Percentiles rank a stretch among this genome's conserved stretches.
phyloP scores from a whole-genome alignment of 2,113 vertebrate species.

The Plotosus lineatus region DNA sequence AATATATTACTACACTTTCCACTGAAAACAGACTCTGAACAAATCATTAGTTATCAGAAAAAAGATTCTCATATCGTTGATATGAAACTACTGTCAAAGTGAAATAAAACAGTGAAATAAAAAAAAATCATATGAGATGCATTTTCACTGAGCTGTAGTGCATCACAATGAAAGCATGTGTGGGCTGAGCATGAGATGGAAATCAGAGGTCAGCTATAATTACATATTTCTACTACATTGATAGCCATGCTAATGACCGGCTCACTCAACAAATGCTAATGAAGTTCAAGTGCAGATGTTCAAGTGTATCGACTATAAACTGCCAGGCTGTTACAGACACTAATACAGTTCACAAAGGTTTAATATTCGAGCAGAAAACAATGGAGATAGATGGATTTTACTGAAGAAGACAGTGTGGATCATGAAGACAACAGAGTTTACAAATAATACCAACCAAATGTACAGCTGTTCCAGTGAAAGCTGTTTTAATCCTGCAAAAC shows the following conservation, averaged over 20 bases:
- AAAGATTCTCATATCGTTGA: not conserved
- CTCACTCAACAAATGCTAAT: conserved; percentile 33
- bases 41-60: conserved; percentile 4
- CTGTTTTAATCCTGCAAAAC: not conserved
- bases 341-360: not conserved
- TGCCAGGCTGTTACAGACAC: conserved; percentile 29
- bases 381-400: not conserved
- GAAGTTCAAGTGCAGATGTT: conserved; percentile 42
- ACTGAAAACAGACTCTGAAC: conserved; percentile 5
- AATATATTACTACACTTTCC: conserved; percentile 8
- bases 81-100: not conserved
- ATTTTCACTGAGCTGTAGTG: conserved; percentile 2
- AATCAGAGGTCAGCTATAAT: conserved; percentile 44
- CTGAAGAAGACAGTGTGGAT: not conserved
- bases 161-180: conserved; percentile 4
- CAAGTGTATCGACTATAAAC: conserved; percentile 17
- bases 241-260: conserved; percentile 33
- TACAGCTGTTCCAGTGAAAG: not conserved
- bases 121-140: conserved; percentile 1
- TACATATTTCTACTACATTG: conserved; percentile 38
- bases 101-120: not conserved
- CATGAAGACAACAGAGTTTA: conserved; percentile 2
- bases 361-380: not conserved
- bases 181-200: conserved; percentile 31
- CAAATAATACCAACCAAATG: not conserved